Percentiles rank a stretch among this genome's conserved stretches.
Evolutionary conservation across 2,113 vertebrate species (phyloP).

Genomic region (Austrofundulus limnaeus): DNA sequence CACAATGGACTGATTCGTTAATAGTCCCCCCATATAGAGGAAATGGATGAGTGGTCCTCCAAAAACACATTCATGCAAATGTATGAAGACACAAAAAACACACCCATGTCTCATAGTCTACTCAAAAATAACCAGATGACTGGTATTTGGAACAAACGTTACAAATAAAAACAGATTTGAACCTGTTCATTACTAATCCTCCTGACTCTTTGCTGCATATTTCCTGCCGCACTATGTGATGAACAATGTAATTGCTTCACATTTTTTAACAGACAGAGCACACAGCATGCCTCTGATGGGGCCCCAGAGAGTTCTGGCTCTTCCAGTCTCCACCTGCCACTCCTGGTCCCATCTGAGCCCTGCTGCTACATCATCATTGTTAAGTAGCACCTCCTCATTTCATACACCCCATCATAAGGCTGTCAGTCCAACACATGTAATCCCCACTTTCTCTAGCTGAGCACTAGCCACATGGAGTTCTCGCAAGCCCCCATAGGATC

Average conservation of each 20-base stretch:
- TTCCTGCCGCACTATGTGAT: slow-evolving; percentile 36
- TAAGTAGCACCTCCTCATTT: slow-evolving; percentile 9
- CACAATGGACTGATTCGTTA: slow-evolving; percentile 75
- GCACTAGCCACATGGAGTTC: slow-evolving; percentile 2
- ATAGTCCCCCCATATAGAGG: slow-evolving; percentile 67
- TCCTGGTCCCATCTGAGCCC: slow-evolving; percentile 76
- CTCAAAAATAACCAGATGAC: slow-evolving; percentile 32
- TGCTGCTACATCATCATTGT: slow-evolving; percentile 57
- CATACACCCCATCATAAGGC: slow-evolving; percentile 2
- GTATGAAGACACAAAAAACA: slow-evolving; percentile 22
- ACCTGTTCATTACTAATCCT: slow-evolving; percentile 14
- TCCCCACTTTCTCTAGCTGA: slow-evolving; percentile 15
- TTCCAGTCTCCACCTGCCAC: slow-evolving; percentile 78
- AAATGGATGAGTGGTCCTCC: slow-evolving; percentile 65
- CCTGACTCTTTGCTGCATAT: slow-evolving; percentile 28
- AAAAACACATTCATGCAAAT: slow-evolving; percentile 51
- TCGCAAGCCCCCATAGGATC: slow-evolving; percentile 59
- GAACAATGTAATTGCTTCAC: slow-evolving; percentile 61
- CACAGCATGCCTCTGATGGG: slow-evolving; percentile 75
- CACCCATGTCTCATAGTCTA: slow-evolving; percentile 25
- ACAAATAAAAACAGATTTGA: slow-evolving; percentile 21
- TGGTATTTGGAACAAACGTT: slow-evolving; percentile 35
- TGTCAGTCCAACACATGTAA: slow-evolving; percentile 11
- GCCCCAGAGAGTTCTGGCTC: slow-evolving; percentile 65
- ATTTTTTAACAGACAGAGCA: slow-evolving; percentile 55